These are phyloP conservation scores for Branchinecta lindahli DNA, from an alignment of 1,140 invertebrate species.

Conservation along the genomic window DNA sequence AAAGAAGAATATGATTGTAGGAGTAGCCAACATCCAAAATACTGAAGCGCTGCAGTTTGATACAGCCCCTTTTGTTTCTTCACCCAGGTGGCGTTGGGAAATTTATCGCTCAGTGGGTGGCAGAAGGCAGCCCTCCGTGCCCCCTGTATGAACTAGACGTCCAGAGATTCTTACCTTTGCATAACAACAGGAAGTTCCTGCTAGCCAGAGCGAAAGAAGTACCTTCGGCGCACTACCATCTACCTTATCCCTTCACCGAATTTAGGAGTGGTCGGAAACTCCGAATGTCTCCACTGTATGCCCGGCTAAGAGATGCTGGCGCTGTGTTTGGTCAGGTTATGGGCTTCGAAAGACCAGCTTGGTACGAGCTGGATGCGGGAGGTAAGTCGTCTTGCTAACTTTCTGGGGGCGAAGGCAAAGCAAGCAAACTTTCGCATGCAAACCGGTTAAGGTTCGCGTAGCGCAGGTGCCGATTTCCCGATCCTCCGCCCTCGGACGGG, in stretches of 20 bases:
- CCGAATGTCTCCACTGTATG: constrained; percentile 90
- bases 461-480: too few species aligned
- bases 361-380: constrained; percentile 49
- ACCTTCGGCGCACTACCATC: constrained; percentile 69
- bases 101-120: constrained; percentile 73
- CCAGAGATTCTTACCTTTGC: constrained; percentile 76
- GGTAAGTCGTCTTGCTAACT: neutral
- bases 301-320: constrained; percentile 70
- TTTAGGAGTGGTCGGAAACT: constrained; percentile 78
- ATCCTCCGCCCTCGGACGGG: too few species aligned
- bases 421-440: too few species aligned
- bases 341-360: constrained; percentile 92
- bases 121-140: constrained; percentile 54
- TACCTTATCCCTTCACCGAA: constrained; percentile 68
- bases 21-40: too few species aligned
- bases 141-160: constrained; percentile 86
- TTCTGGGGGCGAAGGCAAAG: too few species aligned
- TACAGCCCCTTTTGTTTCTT: neutral
- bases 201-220: constrained; percentile 84
- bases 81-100: constrained; percentile 67
- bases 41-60: too few species aligned
- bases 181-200: constrained; percentile 90
- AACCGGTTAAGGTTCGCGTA: too few species aligned
- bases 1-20: too few species aligned
- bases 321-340: constrained; percentile 97